These are phyloP conservation scores for Sebastes ruberrimus DNA, from an alignment of 2,797 vertebrate genomes.

Conservation along the genomic window DNA sequence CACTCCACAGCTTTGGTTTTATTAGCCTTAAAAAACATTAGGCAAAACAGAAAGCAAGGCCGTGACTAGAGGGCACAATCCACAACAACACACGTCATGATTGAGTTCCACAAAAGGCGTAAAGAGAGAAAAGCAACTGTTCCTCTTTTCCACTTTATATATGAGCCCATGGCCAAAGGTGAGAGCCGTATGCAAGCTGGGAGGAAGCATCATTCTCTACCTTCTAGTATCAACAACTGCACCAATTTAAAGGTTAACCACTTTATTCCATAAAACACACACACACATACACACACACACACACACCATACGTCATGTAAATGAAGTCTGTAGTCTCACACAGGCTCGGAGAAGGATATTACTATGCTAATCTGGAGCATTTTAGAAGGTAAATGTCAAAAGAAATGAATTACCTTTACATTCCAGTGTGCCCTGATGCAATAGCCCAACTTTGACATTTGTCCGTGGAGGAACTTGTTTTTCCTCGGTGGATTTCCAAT, in stretches of 20 bases:
- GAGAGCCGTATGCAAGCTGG: slow-evolving; percentile 25
- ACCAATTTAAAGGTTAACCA: slow-evolving; percentile 80
- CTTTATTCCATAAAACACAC: slow-evolving; percentile 61
- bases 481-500: slow-evolving; percentile 3
- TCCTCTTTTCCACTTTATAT: slow-evolving; percentile 9
- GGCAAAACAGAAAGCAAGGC: slow-evolving; percentile 26
- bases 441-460: slow-evolving; percentile 75
- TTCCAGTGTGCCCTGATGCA: slow-evolving; percentile 54
- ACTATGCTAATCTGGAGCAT: slow-evolving; percentile 81
- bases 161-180: slow-evolving; percentile 52
- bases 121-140: neutral
- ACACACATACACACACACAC: slow-evolving; percentile 44
- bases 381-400: slow-evolving; percentile 83
- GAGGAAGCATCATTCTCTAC: slow-evolving; percentile 58
- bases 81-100: slow-evolving; percentile 3
- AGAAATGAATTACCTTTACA: slow-evolving; percentile 81
- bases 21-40: slow-evolving; percentile 12
- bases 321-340: slow-evolving; percentile 70
- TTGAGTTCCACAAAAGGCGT: neutral
- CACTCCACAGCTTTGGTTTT: slow-evolving; percentile 8
- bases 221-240: slow-evolving; percentile 67
- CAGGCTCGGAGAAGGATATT: slow-evolving; percentile 71
- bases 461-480: slow-evolving; percentile 49
- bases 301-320: slow-evolving; percentile 73
- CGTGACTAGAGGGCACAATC: slow-evolving; percentile 13